Percentiles rank a stretch among this genome's conserved stretches.
Conservation (phyloP, 2,797 vertebrate species). For the Danio choprae region DNA sequence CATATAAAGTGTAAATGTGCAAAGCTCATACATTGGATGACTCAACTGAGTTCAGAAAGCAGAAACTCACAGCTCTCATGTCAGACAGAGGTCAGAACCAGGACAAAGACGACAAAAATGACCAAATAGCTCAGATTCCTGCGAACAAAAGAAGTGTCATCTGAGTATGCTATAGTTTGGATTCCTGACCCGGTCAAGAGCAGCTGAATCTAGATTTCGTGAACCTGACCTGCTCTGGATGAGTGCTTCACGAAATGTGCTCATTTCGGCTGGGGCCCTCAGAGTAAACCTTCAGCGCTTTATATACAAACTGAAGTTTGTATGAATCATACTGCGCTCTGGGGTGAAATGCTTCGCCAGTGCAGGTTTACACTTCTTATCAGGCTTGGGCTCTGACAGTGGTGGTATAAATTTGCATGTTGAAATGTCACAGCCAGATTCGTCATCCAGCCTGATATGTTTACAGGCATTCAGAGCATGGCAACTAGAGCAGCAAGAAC, state of each 20-base stretch:
- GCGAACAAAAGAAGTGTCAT: conserved; percentile 59
- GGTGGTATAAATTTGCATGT: conserved; percentile 41
- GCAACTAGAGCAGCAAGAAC: conserved; percentile 29
- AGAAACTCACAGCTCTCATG: conserved; percentile 51
- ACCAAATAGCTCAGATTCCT: conserved; percentile 67
- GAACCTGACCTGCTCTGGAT: conserved; percentile 51
- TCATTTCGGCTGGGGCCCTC: conserved; percentile 36
- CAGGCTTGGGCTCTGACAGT: conserved; percentile 22
- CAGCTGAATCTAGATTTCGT: conserved; percentile 45
- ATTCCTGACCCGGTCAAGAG: conserved; percentile 39
- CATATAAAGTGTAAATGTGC: conserved; percentile 62
- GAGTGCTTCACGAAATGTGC: conserved; percentile 40
- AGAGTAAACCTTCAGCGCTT: conserved; percentile 31
- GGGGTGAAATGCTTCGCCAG: conserved; percentile 20
- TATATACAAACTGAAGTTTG: conserved; percentile 44
- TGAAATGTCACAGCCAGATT: conserved; percentile 39
- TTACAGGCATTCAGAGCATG: conserved; percentile 34
- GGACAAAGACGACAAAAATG: conserved; percentile 61
- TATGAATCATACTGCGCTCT: conserved; percentile 34
- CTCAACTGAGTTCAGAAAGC: conserved; percentile 41
- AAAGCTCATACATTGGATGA: conserved; percentile 62
- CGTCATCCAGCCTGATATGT: conserved; percentile 18
- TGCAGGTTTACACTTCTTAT: conserved; percentile 24
- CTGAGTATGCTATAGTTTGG: conserved; percentile 43
- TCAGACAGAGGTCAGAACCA: conserved; percentile 61